These are phyloP conservation scores for Melanotaenia nigrans DNA, from an alignment of 2,797 vertebrate species.

Conservation along the genomic window DNA sequence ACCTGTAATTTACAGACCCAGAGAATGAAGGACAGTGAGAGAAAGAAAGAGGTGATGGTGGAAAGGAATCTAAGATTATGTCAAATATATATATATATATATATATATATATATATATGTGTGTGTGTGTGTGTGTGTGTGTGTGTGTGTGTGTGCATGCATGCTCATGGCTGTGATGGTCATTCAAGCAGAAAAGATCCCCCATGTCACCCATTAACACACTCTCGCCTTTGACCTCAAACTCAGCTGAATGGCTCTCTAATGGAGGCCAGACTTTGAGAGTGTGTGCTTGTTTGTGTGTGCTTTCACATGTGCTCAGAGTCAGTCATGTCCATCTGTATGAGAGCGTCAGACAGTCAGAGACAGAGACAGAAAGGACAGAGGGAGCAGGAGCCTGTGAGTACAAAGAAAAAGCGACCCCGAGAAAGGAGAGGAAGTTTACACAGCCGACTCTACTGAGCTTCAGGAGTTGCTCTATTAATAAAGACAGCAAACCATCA, in stretches of 20 bases:
- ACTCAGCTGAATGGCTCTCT: conserved; percentile 67
- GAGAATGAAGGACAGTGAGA: conserved; percentile 26
- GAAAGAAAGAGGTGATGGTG: conserved; percentile 17
- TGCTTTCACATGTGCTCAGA: conserved; percentile 44
- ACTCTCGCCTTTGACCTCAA: conserved; percentile 75
- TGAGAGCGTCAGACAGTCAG: conserved; percentile 23
- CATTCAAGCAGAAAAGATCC: conserved; percentile 79
- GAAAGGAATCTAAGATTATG: conserved; percentile 7
- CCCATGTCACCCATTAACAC: conserved; percentile 81
- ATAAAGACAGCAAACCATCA: conserved; percentile 76
- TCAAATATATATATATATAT: not conserved
- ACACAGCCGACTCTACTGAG: conserved; percentile 72
- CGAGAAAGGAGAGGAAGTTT: conserved; percentile 79
- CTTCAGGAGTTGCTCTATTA: conserved; percentile 79
- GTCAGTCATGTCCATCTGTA: conserved; percentile 28
- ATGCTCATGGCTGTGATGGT: conserved; percentile 62
- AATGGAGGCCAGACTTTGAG: conserved; percentile 79
- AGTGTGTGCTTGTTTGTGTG: conserved; percentile 44
- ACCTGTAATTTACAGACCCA: conserved; percentile 72
- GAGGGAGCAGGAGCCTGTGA: conserved; percentile 38
- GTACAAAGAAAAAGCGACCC: conserved; percentile 58
- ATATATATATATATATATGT: too few relatives aligned
- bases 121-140: conserved; percentile 9
- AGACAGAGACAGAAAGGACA: conserved; percentile 5
- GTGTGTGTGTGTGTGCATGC: conserved; percentile 2